These are phyloP conservation scores for Heteromormyrus szaboi DNA, from an alignment of 2,797 vertebrate species.

Conservation along the genomic window DNA sequence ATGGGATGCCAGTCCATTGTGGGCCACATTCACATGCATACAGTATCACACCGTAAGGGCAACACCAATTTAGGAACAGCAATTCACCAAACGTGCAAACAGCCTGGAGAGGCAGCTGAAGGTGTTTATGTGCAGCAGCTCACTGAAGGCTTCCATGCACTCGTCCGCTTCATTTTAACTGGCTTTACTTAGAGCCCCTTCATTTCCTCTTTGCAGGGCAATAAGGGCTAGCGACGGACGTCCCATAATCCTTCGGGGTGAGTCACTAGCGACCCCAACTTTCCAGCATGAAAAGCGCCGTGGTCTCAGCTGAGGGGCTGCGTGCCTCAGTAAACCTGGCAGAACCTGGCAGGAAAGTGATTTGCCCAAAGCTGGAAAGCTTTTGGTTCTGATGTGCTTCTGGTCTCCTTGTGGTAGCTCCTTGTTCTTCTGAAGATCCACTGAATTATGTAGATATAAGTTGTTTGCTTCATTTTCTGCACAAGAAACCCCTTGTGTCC, in stretches of 20 bases:
- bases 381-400: not conserved
- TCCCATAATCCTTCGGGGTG: constrained; percentile 52
- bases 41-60: not conserved
- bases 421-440: not conserved
- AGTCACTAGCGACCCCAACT: constrained; percentile 44
- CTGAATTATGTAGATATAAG: not conserved
- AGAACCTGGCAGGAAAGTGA: not conserved
- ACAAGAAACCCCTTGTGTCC: constrained; percentile 45
- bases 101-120: not conserved
- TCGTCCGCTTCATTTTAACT: constrained; percentile 54
- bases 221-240: constrained; percentile 53
- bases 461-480: constrained; percentile 33
- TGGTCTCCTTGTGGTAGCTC: not conserved
- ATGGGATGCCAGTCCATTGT: not conserved
- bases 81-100: constrained; percentile 36
- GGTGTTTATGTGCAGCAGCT: constrained; percentile 14
- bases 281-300: constrained; percentile 31
- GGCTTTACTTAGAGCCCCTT: constrained; percentile 67
- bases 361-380: not conserved
- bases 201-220: constrained; percentile 60
- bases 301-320: constrained; percentile 18
- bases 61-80: not conserved
- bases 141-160: constrained; percentile 28
- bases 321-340: constrained; percentile 7
- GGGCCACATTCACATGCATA: not conserved